These are phyloP conservation scores for Nephrocerus scutellatus DNA, from an alignment of 2,888 invertebrate species.

Conservation along the genomic window DNA sequence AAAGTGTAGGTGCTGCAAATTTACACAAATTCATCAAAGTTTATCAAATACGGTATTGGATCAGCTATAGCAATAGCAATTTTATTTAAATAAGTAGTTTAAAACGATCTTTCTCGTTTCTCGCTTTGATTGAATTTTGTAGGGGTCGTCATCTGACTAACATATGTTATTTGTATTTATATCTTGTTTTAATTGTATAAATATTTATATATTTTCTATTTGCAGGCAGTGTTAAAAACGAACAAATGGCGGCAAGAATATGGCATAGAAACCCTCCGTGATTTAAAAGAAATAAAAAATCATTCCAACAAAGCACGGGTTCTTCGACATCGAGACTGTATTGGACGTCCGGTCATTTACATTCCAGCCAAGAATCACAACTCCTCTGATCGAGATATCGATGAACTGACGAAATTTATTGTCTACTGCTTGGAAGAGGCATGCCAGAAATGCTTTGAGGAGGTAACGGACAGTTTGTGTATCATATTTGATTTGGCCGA, in stretches of 20 bases:
- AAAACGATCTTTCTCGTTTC: no score
- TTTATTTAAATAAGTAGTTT: no score
- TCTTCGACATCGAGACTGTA: slow-evolving; percentile 62
- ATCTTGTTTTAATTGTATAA: not conserved
- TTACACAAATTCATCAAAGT: no score
- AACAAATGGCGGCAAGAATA: slow-evolving; percentile 73
- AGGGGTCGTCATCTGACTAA: no score
- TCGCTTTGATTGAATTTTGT: no score
- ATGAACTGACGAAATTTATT: slow-evolving; percentile 71
- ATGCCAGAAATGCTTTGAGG: slow-evolving; percentile 70
- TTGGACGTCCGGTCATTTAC: slow-evolving; percentile 68
- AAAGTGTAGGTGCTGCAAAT: no score
- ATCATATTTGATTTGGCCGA: slow-evolving; percentile 70
- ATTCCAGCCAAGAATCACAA: slow-evolving; percentile 71
- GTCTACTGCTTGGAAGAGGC: slow-evolving; percentile 71
- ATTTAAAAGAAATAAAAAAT: slow-evolving; percentile 51
- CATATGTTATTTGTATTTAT: no score
- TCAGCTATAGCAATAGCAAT: no score
- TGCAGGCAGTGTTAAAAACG: slow-evolving; percentile 67
- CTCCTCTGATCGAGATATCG: slow-evolving; percentile 62
- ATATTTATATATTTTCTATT: slow-evolving; percentile 21
- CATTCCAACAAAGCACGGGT: slow-evolving; percentile 63
- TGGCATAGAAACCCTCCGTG: slow-evolving; percentile 56
- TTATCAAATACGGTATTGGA: no score
- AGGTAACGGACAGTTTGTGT: slow-evolving; percentile 70